These are phyloP conservation scores for Donacobius atricapilla DNA, from an alignment of 2,113 vertebrate genomes.

Conservation along the genomic window DNA sequence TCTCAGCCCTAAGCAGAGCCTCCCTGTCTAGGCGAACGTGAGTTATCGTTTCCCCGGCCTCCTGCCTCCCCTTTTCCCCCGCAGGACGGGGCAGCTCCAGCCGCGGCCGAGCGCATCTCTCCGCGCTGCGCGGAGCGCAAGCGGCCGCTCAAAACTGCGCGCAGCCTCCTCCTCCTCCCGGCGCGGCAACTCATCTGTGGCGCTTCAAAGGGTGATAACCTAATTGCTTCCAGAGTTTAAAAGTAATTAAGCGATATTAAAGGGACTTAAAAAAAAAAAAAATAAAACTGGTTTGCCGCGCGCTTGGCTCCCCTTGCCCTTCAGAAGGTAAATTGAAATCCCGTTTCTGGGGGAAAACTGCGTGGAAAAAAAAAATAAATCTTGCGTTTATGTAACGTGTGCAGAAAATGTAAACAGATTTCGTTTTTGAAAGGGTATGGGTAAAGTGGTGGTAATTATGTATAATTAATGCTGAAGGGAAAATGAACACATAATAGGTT, in stretches of 20 bases:
- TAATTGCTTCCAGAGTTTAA: slow-evolving; percentile 78
- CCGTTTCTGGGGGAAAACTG: background rate
- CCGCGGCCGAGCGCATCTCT: background rate
- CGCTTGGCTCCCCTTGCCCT: background rate
- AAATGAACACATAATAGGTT: slow-evolving; percentile 70
- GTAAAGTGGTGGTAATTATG: slow-evolving; percentile 69
- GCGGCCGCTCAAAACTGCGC: slow-evolving; percentile 10
- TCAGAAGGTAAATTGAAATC: background rate
- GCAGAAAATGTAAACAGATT: slow-evolving; percentile 61
- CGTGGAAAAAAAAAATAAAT: background rate
- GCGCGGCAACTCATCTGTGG: slow-evolving; percentile 14
- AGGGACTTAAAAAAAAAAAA: background rate
- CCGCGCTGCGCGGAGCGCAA: background rate
- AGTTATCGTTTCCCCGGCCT: background rate
- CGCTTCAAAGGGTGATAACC: slow-evolving; percentile 73
- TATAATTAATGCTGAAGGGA: slow-evolving; percentile 77
- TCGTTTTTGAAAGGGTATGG: slow-evolving; percentile 59
- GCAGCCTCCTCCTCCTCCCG: background rate
- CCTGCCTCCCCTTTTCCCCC: background rate
- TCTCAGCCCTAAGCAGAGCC: background rate
- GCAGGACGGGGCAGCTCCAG: background rate
- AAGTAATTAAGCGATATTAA: slow-evolving; percentile 74
- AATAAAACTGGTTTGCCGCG: slow-evolving; percentile 3
- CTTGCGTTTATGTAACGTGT: background rate
- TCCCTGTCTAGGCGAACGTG: slow-evolving; percentile 15